Evolutionary conservation across 2,888 invertebrate genomes (phyloP), one percentile per base, ranked within the genome.

Genomic region (Galeopsomyia nigrocyanea): DNA sequence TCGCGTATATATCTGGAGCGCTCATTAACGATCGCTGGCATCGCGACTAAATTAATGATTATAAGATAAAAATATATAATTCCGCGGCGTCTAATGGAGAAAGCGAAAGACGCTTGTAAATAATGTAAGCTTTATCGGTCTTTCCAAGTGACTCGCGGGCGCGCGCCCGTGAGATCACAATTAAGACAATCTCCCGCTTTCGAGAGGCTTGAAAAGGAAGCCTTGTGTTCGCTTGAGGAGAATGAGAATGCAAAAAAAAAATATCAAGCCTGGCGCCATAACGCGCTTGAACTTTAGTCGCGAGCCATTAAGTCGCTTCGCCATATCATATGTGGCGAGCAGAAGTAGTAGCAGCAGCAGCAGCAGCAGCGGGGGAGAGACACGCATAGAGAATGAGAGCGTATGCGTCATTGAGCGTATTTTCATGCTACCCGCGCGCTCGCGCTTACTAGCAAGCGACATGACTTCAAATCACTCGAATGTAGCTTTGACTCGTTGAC

Each of bases 251-350:
- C 21, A 57, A 57, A 57, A 47, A 46, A 47, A 60, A 65, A 56
- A 39, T 1, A 39, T 1, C 7, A 39, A 61, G 31, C 31, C 65
- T 65, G 71, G 74, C 71, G 71, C 74, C 68, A 57, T 68, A 39
- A 69, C 80, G 77, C 76, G 76, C 78, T 79, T 80, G 80, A 79
- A 80, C 79, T 78, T 80, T 80, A 80, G 81, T 81, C 76, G 79
- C 81, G 80, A 81, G 80, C 80, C 81, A 81, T 81, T 81, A 81
- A 80, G 79, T 77, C 80, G 81, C 81, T 79, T 79, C 80, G 80
- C 80, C 77, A 79, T 80, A 79, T 79, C 39, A 13, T 78, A 79
- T 73, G 71, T 73, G 75, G 76, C 78, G 75, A 58, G 17, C 19
- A 47, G n/a, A 14, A 16, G 21, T 47, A 7, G 16, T 9, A n/a